Evolutionary conservation across 1,140 invertebrate species (phyloP).

Genomic region (Spodoptera frugiperda): DNA sequence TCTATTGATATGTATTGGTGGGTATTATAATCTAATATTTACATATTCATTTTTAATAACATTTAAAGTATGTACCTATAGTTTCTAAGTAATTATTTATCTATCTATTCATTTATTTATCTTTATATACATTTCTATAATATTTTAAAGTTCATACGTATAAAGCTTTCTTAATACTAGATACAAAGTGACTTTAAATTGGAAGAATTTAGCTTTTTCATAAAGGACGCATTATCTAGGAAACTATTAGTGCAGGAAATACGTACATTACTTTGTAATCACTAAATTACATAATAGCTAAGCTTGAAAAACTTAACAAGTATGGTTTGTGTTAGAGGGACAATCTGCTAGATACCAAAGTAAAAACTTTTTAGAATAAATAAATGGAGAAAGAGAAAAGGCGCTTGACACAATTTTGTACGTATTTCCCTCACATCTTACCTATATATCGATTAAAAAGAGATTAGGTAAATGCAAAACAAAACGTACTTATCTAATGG

Average conservation of each 20-base stretch:
- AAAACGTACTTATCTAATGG: too few relatives aligned
- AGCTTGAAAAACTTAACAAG: too few relatives aligned
- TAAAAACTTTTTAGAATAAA: neutral
- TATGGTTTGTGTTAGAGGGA: too few relatives aligned
- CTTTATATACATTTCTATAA: neutral
- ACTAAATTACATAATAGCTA: too few relatives aligned
- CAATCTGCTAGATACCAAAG: neutral
- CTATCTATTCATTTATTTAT: slow-evolving; percentile 4
- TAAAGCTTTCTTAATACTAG: slow-evolving; percentile 10
- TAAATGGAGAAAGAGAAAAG: neutral
- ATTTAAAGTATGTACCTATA: neutral
- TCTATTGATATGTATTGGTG: neutral
- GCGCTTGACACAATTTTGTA: too few relatives aligned
- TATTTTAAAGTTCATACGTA: neutral
- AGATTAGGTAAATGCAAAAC: too few relatives aligned
- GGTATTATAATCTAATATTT: neutral
- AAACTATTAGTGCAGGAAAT: too few relatives aligned
- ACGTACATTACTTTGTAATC: too few relatives aligned
- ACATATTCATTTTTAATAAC: too few relatives aligned
- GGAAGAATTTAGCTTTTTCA: neutral
- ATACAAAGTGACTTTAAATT: neutral
- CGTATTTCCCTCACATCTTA: too few relatives aligned
- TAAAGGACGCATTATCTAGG: neutral
- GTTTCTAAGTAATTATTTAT: neutral
- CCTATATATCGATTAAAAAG: too few relatives aligned